Evolutionary conservation across 2,113 vertebrate genomes (phyloP), one percentile per base, ranked within the genome.

Genomic region (Falco punctatus): DNA sequence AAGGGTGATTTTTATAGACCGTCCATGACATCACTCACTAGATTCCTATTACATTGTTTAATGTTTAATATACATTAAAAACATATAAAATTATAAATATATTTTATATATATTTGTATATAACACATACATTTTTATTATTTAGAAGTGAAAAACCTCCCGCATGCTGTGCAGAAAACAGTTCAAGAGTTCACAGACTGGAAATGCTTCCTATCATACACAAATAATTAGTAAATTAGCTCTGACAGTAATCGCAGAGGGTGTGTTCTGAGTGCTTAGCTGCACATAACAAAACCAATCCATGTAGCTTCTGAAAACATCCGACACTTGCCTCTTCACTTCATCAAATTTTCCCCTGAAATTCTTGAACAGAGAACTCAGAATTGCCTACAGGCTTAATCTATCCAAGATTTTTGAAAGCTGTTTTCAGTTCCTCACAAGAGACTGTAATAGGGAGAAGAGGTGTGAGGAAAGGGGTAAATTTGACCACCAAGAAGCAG

Each of bases 161-260:
- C 66, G 48, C 57, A 8, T 9, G 21, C 52, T 4, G 3, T 18
- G 30, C 48, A 75, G 87, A 35, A 81, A 57, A 38, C 70, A 88
- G 94, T 90, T 94, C 91, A 94, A 86, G 84, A 96, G 96, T 94
- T 94, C 92, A 96, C 12, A 92, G 84, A 65, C 90, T 54, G 58
- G 26, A 57, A 90, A 81, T 96, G 93, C 66, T 96, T 95, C 44
- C 81, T 85, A 80, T 94, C 93, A 93, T 44, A 85, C 28, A 91
- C 58, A 80, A 88, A 82, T 94, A 90, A 95, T 88, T 73, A 91
- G 74, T 49, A 94, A 94, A 97, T 85, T 85, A 96, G 70, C 51
- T 90, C 78, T 44, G 81, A 94, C 84, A 87, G 57, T 88, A 95
- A 96, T 91, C 88, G 85, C 57, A 91, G 78, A 77, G 3, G 1